Base-by-base conservation (phyloP, 2,888 invertebrate genomes). In the Plebejus anna region DNA sequence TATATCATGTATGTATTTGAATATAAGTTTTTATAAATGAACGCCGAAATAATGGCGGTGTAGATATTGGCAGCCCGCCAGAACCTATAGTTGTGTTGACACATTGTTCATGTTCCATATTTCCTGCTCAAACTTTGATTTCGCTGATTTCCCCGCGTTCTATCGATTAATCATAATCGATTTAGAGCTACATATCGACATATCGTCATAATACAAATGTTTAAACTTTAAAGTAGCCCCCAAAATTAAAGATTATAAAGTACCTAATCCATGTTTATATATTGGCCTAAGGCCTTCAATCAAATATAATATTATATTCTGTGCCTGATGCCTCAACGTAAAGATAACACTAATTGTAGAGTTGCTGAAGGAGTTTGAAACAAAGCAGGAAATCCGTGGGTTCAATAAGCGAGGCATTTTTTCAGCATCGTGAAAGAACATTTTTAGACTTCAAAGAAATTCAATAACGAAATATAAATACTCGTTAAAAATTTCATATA, bases 401-500 rank as follows among this genome's bases (percentile, higher is more conserved):
- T 36, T 32, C 36, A 32, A 66, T 32, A 72, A 72, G 47, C 22
- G 47, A 72, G 47, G 9, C 47, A 11, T 42, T 72, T 70, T 51
- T 72, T 42, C 72, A 72, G 38, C 47, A 22, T 72, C 72, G 42
- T 28, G 72, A 9, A 47, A 47, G 13, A 42, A 72, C 72, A 42
- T 72, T 72, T 47, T 42, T 47, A 22, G 72, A 51, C 72, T 9
- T 42, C 32, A 72, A 55, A 51, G 47, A 73, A 73, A 73, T 73
- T 55, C 73, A 73, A 73, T 73, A 73, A 73, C 73, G 55, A 73
- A 73, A 55, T 51, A 73, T 55, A 73, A 73, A 73, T 73, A 77
- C 76, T 70, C 70, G 75, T 76, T 77, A 77, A 77, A 38, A 76
- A 78, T 78, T 78, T 77, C 75, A 77, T 80, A 80, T 83, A 82